Base-by-base conservation (phyloP, 2,888 invertebrate species). In the Leptopilina syphax region DNA sequence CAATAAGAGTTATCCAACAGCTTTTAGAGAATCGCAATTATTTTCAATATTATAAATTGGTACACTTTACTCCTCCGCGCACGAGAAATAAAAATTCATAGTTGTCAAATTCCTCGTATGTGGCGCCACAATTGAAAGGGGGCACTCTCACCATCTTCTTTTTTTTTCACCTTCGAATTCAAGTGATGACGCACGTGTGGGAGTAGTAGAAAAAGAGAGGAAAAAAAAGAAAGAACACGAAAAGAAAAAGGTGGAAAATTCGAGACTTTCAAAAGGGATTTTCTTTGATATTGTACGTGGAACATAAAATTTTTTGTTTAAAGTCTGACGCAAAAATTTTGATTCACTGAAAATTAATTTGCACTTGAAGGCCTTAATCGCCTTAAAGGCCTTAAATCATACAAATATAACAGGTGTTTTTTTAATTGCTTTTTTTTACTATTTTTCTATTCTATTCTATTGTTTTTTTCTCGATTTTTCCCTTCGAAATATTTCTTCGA, bases 81-180 rank as follows among this genome's bases (percentile, higher is more conserved):
- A 90, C 85, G 87, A 88, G 87, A 90, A 90, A 91, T 89, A 91
- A 91, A 91, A 90, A 89, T 86, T 79, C 57, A 73, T 85, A 84
- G 80, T 89, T 89, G 76, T 54, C 86, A 77, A 91, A 91, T 91
- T 91, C 91, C 90, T 91, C 91, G 87, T 66, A 83, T 89, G 91
- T 83, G 84, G 86, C 88, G 85, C 81, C 79, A 79, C 76, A n/a
- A 47, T 13, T 80, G 57, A 34, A 41, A 66, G 70, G 70, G 70
- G 70, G 54, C 70, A 70, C 70, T 70, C 70, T 70, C 70, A 70
- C 70, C 54, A 70, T 70, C 70, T 70, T 70, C 70, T 70, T 70
- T 57, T 68, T 68, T 57, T 70, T 70, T 50, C 57, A 70, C 70
- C 70, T 70, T 70, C 70, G 70, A 70, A 70, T 70, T 70, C 54